Evolutionary conservation across 2,797 vertebrate genomes (phyloP), one percentile per base, ranked within the genome.

Genomic region (Tarsius wallacei): DNA sequence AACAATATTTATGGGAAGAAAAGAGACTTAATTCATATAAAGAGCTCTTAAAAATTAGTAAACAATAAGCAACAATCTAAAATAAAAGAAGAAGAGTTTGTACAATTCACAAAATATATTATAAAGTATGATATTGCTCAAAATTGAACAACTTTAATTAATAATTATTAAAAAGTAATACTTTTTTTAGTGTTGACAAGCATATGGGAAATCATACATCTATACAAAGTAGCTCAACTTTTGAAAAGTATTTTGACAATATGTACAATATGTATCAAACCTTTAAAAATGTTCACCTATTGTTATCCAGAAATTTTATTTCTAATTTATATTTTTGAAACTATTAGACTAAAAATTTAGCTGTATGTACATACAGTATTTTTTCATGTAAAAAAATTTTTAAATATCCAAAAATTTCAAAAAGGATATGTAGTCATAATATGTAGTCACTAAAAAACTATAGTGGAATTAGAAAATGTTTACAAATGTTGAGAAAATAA

Each of bases 161-260:
- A 63, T 88, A 86, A 86, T 73, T 19, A 36, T 81, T 53, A 31
- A 90, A 91, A 87, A 76, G 33, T 77, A 70, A 76, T 61, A 55
- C 9, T 83, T 21, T 83, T 94, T 76, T 21, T 14, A 33, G 10
- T 51, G 49, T 87, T 59, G 47, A 90, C 47, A 71, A 87, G 28
- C 49, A 47, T 42, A 16, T n/a, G n/a, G 73, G 49, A 77, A 74
- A 95, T 42, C 2, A 19, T 57, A 8, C 55, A 63, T 76, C 7
- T 53, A 16, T 49, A 33, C 26, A 77, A 90, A 51, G 33, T 71
- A 26, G 31, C 77, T 76, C 31, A 74, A 33, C 14, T 77, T 93
- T 80, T 73, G 42, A 78, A 74, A 88, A 71, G 1, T 15, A 57
- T 64, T 68, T 92, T 76, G 66, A 13, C 26, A 89, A 68, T 26